Evolutionary conservation across 92 coral and sea anemone genomes (phyloP).

Genomic region (Bergia sp.): DNA sequence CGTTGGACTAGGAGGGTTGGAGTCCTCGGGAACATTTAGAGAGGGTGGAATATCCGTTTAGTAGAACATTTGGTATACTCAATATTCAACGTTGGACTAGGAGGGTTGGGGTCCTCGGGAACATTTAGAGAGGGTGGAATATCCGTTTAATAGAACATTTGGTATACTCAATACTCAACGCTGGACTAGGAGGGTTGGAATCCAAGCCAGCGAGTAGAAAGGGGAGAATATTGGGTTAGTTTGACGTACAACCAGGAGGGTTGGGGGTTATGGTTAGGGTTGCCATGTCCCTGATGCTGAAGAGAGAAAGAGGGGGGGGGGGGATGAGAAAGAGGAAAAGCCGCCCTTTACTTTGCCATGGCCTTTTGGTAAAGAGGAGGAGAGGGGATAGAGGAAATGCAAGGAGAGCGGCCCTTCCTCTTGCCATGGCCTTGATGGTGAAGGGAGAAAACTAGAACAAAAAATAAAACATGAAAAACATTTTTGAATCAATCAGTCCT

Average conservation of each 20-base stretch:
- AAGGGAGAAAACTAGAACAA: neutral
- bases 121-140: no score
- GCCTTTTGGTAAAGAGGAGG: neutral
- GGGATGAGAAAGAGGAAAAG: no score
- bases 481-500: neutral
- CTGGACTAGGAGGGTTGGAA: no score
- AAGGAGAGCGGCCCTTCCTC: neutral
- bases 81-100: no score
- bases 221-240: no score
- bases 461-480: neutral
- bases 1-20: neutral
- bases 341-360: no score
- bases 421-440: neutral
- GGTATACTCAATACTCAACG: neutral
- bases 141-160: no score
- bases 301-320: no score
- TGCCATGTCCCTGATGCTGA: no score
- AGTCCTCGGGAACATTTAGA: no score
- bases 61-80: neutral
- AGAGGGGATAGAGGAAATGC: neutral
- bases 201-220: no score
- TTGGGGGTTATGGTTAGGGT: neutral
- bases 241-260: conserved; percentile 29
- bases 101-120: neutral
- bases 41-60: no score